Evolutionary conservation across 2,888 invertebrate genomes (phyloP), one percentile per base, ranked within the genome.

Genomic region (Lathronympha strigana): DNA sequence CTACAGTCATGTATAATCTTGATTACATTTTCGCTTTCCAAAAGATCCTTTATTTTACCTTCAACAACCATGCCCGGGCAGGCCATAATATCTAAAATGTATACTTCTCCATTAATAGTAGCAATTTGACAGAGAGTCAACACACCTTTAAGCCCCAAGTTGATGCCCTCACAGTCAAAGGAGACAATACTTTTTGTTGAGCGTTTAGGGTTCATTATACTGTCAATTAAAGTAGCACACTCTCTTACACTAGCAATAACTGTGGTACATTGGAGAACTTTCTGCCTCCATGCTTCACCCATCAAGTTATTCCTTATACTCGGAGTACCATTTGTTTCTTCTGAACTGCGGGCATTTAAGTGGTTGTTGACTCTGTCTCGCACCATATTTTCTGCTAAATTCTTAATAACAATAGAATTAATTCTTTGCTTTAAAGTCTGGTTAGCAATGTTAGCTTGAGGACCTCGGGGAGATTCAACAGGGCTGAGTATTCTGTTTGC

Each of bases 1-100:
- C 97, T 94, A 80, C 98, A 98, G 83, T 98, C 98, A 83, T 98
- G 98, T 78, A 97, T 96, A 62, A 98, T 96, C 93, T 98, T 98
- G 64, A 97, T 93, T 68, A 98, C 95, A 84, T 94, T 94, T 62
- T 95, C 94, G 78, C 95, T 95, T 87, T 98, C 97, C 61, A 98
- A 86, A 53, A 98, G 87, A 68, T 93, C 94, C 80, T 95, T 95
- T 19, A 98, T 92, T 63, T 97, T 97, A 50, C 96, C 95, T 76
- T 95, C 95, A 66, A 93, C 92, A 68, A 97, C 92, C 91, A 98
- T 94, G 70, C 93, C 94, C 0, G 97, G 97, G 78, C 97, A 96
- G 11, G 97, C 95, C 79, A 97, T 94, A 71, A 98, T 94, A 89
- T 98, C 98, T 81, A 98, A 96, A 73, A 98, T 94, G 82, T 95